Conservation (phyloP, 2,888 invertebrate species). For the Ptilodon capucinus region DNA sequence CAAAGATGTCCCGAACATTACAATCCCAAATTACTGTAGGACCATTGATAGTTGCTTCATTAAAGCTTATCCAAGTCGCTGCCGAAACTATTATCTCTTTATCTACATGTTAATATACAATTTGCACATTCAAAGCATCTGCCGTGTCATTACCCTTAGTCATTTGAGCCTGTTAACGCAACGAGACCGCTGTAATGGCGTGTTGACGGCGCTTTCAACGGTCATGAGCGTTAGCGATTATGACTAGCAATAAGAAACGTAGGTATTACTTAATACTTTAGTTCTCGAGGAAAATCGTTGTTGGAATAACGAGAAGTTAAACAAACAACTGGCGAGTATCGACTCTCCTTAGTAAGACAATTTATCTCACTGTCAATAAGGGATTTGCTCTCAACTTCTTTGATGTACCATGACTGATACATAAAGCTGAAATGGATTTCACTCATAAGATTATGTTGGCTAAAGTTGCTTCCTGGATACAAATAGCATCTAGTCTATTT, state of each 20-base stretch:
- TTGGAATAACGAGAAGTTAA: neutral
- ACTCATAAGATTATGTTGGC: conserved; percentile 37
- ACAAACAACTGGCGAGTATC: conserved; percentile 1
- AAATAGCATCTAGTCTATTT: conserved; percentile 58
- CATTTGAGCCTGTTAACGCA: conserved; percentile 76
- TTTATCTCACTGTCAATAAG: conserved; percentile 37
- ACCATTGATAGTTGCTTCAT: conserved; percentile 6
- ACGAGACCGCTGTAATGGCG: conserved; percentile 65
- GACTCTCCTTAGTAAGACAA: conserved; percentile 12
- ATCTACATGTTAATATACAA: conserved; percentile 52
- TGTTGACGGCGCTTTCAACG: conserved; percentile 63
- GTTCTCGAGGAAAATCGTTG: conserved; percentile 11
- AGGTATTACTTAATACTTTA: conserved; percentile 40
- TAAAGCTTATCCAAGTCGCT: conserved; percentile 14
- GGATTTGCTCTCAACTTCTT: conserved; percentile 30
- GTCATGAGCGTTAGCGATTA: conserved; percentile 65
- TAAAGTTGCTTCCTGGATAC: conserved; percentile 55
- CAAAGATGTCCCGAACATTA: conserved; percentile 14
- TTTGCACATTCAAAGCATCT: conserved; percentile 73
- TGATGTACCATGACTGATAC: conserved; percentile 30
- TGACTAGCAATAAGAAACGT: conserved; percentile 46
- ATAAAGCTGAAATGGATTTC: conserved; percentile 32
- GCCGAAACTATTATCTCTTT: conserved; percentile 40
- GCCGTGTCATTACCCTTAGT: conserved; percentile 76
- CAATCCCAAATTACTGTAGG: conserved; percentile 2